These are phyloP conservation scores for Lepeophtheirus salmonis DNA, from an alignment of 1,140 invertebrate species.

Conservation along the genomic window DNA sequence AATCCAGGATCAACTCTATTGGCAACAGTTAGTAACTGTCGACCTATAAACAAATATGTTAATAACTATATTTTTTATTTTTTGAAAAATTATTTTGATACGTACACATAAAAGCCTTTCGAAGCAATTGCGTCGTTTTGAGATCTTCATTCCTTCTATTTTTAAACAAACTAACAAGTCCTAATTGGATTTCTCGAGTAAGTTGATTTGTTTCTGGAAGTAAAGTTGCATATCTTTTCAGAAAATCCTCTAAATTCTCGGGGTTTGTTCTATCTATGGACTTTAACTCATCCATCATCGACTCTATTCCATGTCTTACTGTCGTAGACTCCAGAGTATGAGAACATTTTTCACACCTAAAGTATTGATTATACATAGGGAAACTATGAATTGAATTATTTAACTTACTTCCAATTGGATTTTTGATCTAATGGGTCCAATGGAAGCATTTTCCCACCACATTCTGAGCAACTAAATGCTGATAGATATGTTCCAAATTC, in stretches of 20 bases:
- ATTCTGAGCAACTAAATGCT: slow-evolving; percentile 19
- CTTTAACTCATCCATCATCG: background rate
- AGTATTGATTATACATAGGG: too few relatives aligned
- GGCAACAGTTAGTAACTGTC: slow-evolving; percentile 5
- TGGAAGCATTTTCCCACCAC: slow-evolving; percentile 12
- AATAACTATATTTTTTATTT: background rate
- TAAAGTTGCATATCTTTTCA: background rate
- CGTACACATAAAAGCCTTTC: slow-evolving; percentile 13
- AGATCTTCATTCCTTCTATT: background rate
- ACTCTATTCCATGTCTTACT: background rate
- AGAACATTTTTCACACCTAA: slow-evolving; percentile 3
- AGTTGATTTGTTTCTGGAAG: slow-evolving; percentile 6
- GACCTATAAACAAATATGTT: background rate
- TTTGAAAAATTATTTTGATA: background rate
- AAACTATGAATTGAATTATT: background rate
- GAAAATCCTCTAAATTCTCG: background rate
- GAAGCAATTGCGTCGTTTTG: background rate
- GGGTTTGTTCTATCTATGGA: slow-evolving; percentile 4
- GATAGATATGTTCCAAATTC: slow-evolving; percentile 28
- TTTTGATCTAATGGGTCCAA: slow-evolving; percentile 1
- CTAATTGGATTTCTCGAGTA: background rate
- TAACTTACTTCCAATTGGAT: background rate
- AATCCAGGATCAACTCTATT: slow-evolving; percentile 11
- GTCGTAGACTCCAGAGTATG: background rate
- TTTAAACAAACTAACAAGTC: background rate